phyloP scores from a whole-genome alignment of 2,888 invertebrate genomes.

The Drosophila algonquin region DNA sequence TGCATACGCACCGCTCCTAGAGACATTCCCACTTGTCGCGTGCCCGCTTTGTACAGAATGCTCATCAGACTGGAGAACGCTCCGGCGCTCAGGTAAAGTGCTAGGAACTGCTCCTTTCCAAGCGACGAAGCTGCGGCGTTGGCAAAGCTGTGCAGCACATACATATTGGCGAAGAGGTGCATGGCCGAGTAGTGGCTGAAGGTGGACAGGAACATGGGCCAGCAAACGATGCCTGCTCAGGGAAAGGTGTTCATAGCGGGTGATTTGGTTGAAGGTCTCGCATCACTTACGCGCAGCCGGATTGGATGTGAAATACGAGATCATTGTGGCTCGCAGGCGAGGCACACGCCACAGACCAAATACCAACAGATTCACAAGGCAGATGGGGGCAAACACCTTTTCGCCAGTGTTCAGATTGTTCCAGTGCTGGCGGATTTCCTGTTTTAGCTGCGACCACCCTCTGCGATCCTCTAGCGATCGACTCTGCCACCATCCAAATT shows the following conservation, averaged over 20 bases:
- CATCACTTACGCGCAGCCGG: slow-evolving; percentile 89
- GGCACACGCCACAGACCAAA: slow-evolving; percentile 93
- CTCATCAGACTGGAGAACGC: slow-evolving; percentile 94
- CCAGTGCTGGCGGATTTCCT: slow-evolving; percentile 86
- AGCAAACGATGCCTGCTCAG: slow-evolving; percentile 88
- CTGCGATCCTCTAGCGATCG: slow-evolving; percentile 51
- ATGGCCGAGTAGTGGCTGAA: slow-evolving; percentile 96
- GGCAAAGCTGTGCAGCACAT: slow-evolving; percentile 93
- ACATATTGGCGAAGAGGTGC: slow-evolving; percentile 98
- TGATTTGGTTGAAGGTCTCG: not conserved
- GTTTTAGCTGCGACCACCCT: slow-evolving; percentile 69
- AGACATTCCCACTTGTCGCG: slow-evolving; percentile 90
- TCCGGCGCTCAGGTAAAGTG: slow-evolving; percentile 94
- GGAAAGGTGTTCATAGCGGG: not conserved
- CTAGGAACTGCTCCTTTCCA: slow-evolving; percentile 96
- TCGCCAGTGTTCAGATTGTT: slow-evolving; percentile 89
- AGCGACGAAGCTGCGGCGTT: slow-evolving; percentile 87
- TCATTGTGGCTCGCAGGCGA: slow-evolving; percentile 88
- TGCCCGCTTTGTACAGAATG: slow-evolving; percentile 90
- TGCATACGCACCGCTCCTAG: slow-evolving; percentile 90
- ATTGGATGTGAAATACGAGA: slow-evolving; percentile 93
- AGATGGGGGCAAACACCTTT: slow-evolving; percentile 91
- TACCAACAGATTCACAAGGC: slow-evolving; percentile 90
- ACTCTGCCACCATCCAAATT: slow-evolving; percentile 71
- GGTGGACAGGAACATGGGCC: slow-evolving; percentile 96